Evolutionary conservation across 2,113 vertebrate genomes (phyloP).

Genomic region (Dinomys branickii): DNA sequence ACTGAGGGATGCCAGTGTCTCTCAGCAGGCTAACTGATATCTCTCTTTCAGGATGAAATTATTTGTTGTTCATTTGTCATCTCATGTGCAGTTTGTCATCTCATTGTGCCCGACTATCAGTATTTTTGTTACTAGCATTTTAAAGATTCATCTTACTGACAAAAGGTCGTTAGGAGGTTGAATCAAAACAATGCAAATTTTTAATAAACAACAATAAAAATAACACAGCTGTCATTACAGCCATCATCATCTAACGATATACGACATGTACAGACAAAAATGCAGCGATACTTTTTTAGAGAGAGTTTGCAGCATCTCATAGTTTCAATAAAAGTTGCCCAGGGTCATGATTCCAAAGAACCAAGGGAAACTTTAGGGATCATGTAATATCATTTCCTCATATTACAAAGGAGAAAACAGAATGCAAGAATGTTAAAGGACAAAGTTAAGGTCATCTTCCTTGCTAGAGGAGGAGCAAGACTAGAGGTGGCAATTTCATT

Average conservation of each 20-base stretch:
- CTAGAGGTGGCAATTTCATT: neutral
- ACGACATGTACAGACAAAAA: neutral
- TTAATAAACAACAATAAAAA: neutral
- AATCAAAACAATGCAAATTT: neutral
- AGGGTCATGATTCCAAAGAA: neutral
- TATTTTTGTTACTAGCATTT: neutral
- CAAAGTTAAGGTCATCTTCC: neutral
- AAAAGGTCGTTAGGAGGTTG: neutral
- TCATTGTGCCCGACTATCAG: neutral
- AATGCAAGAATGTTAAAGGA: neutral
- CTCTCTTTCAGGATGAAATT: conserved; percentile 32
- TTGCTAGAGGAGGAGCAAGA: neutral
- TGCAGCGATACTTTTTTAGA: neutral
- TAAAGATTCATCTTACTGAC: conserved; percentile 13
- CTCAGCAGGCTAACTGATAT: neutral
- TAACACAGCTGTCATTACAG: too few species aligned
- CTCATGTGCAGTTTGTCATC: neutral
- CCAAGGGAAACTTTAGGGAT: neutral
- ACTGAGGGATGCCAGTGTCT: neutral
- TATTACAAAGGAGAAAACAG: neutral
- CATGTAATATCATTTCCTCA: neutral
- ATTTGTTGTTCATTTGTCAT: neutral
- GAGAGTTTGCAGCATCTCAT: neutral
- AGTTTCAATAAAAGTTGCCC: neutral
- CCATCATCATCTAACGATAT: neutral